Evolutionary conservation across 2,797 vertebrate genomes (phyloP), one percentile per base, ranked within the genome.

Genomic region (Leptatherina wallacei): DNA sequence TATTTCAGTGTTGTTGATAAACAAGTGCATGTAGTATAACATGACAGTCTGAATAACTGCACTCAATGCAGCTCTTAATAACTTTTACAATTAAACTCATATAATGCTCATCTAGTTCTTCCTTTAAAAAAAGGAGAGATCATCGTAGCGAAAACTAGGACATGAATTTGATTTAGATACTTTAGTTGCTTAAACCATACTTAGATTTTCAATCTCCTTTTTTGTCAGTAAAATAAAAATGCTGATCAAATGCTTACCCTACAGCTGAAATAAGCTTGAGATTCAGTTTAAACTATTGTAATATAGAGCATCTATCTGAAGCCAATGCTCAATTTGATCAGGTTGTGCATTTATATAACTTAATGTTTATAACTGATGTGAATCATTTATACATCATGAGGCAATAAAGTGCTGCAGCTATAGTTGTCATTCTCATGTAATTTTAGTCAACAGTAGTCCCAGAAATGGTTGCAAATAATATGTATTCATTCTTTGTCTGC

Each of bases 1-100:
- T 93, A 86, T 93, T 91, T 92, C 69, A 40, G 85, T 92, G 91
- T 85, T 92, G 93, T 92, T 93, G 90, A 92, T 90, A 92, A 92
- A 93, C 88, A 88, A 75, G 70, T 49, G 49, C 55, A 60, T 68
- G 65, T 70, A 52, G 70, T 22, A n/a, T 24, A 61, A 57, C 40
- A 49, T 32, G 22, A 24, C 51, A 22, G 67, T 65, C 7, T 0
- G 5, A 42, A n/a, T 40, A 59, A 4, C 66, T 74, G n/a, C 2
- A 9, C 61, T 6, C 58, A 13, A 1, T 22, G 61, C 20, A 22
- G 47, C 18, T 47, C 42, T 20, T 47, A 33, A 30, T 12, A 16
- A 16, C 7, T 5, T 1, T 59, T 27, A 29, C 18, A 36, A 20
- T 20, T 16, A 36, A 54, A 52, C 13, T 20, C 11, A 1, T 9